phyloP scores from a whole-genome alignment of 1,140 invertebrate genomes.

The Nymphalis io region DNA sequence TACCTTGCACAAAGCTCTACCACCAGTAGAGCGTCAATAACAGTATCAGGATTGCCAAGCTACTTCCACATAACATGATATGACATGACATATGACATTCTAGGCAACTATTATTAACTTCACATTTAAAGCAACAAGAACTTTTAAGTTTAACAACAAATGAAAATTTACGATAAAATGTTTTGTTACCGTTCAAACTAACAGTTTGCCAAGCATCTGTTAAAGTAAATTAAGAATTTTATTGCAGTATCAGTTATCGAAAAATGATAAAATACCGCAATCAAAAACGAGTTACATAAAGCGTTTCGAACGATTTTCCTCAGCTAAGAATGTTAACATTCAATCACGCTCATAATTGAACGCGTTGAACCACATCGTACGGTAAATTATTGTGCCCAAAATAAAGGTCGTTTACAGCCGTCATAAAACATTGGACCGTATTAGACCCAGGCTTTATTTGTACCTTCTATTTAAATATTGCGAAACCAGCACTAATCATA shows the following conservation, averaged over 20 bases:
- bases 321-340: conserved; percentile 34
- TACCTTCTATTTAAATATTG: conserved; percentile 16
- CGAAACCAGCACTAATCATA: not conserved
- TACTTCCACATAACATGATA: too few relatives aligned
- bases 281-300: conserved; percentile 13
- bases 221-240: not conserved
- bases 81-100: too few relatives aligned
- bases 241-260: conserved; percentile 2
- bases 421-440: conserved; percentile 25
- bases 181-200: not conserved
- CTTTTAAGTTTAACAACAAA: too few relatives aligned
- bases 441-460: conserved; percentile 20
- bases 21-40: too few relatives aligned
- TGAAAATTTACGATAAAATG: too few relatives aligned
- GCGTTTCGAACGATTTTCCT: conserved; percentile 2
- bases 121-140: too few relatives aligned
- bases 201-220: not conserved
- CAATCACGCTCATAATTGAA: conserved; percentile 37
- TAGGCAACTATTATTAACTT: too few relatives aligned
- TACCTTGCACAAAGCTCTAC: too few relatives aligned
- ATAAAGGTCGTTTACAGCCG: conserved; percentile 28
- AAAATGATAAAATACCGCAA: conserved; percentile 7
- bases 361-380: conserved; percentile 36
- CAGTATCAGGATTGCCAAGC: too few relatives aligned
- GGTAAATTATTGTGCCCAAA: conserved; percentile 35